Base-by-base conservation (phyloP, 2,113 vertebrate species). In the Strigops habroptila region DNA sequence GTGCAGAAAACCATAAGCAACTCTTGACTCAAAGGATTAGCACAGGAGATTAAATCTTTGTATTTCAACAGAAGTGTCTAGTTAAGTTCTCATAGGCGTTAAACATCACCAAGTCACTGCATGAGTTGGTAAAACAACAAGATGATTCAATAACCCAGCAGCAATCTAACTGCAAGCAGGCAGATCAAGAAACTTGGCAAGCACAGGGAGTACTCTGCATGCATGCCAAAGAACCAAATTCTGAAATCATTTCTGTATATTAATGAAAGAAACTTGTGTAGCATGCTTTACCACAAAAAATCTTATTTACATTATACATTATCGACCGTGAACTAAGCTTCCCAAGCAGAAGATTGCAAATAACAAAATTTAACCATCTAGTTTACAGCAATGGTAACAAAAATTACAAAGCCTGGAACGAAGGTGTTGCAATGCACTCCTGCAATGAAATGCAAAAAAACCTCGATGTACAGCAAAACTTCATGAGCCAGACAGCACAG, bases 291-390 rank as follows among this genome's bases (percentile, higher is more conserved):
- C 21, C 44, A 71, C 28, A 63, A 69, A 78, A 84, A 82, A 69
- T 3, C 31, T 53, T 94, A 88, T 88, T 96, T 94, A 88, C 13
- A 33, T 82, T 55, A 85, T 14, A 63, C 37, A 57, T 96, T 96
- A 92, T 91, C 82, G 91, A 92, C 44, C 10, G 23, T 57, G 53
- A 96, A 93, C 65, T 65, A 79, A 84, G 57, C 17, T 91, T 95
- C 68, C n/a, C 9, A 15, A 80, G 21, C 44, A 80, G 18, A 81
- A 97, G 60, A 76, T 0, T 46, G 53, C n/a, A 90, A 88, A 93
- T 44, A 79, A 81, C 59, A 75, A 91, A 94, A 77, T 3, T 39
- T 59, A 59, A 35, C 57, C 22, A 31, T 22, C 55, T 81, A 63
- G 19, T 92, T 97, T 89, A 95, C 75, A 82, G 63, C 69, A 88